Conservation (phyloP, 2,797 vertebrate genomes). For the Malurus leucopterus region DNA sequence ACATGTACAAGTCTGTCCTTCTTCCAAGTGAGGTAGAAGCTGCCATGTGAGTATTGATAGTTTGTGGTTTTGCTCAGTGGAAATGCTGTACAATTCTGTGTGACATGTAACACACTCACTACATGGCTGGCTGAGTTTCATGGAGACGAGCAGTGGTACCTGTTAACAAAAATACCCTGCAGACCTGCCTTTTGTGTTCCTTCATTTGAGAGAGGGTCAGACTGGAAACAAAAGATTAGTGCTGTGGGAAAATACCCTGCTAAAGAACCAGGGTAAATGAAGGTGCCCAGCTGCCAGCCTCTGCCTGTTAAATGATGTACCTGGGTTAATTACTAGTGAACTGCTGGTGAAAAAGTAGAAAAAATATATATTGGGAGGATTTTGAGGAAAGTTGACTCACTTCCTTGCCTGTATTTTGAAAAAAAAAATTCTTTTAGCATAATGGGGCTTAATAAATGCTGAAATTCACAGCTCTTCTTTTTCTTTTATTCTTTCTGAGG, state of each 20-base stretch:
- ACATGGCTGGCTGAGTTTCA: background rate
- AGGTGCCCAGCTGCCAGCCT: background rate
- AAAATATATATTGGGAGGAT: constrained; percentile 10
- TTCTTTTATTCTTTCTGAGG: background rate
- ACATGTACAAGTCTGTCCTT: background rate
- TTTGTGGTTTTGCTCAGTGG: background rate
- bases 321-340: background rate
- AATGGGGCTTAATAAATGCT: background rate
- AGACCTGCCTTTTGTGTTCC: background rate
- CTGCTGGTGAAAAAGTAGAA: background rate
- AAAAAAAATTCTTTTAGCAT: background rate
- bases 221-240: background rate
- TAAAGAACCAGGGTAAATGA: background rate
- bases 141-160: background rate
- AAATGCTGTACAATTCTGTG: background rate
- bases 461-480: background rate
- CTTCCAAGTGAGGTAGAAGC: background rate
- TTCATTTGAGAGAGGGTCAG: background rate
- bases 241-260: background rate
- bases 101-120: background rate
- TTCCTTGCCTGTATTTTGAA: constrained; percentile 5
- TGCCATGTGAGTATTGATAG: background rate
- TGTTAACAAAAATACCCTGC: background rate
- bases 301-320: background rate
- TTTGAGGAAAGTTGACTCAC: constrained; percentile 35